Evolutionary conservation across 1,140 invertebrate genomes (phyloP), one percentile per base, ranked within the genome.

Genomic region (Aphis craccivora): DNA sequence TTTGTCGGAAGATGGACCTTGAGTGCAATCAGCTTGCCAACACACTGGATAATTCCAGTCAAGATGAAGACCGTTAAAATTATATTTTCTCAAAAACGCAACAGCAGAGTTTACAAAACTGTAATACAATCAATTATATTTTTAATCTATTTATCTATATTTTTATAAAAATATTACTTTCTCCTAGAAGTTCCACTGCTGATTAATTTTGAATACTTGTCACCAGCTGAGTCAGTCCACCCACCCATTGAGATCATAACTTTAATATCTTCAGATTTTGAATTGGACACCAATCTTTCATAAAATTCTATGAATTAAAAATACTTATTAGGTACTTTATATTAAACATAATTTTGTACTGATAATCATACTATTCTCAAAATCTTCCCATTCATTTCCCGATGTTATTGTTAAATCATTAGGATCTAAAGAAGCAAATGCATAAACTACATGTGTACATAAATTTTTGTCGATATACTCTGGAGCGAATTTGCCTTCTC

Each of bases 11-110:
- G 96, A 95, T 0, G 97, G 97, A 18, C 98, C 98, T 94, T 97
- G 97, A 35, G 96, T 97, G 95, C 98, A 99, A 94, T 98, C 97
- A 94, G 97, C 98, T 94, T 98, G 98, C 98, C 98, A 98, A 94
- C 98, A 99, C 86, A 97, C 97, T 0, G 98, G 98, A 95, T 98
- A 99, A 95, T 98, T 98, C 98, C 98, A 99, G 94, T 98, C 98
- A 8, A 99, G 94, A 94, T 98, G 98, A 0, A 99, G 95, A 35
- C 98, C 98, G 93, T 97, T 96, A 94, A 99, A 98, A 53, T 97
- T 96, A 94, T 98, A 96, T 91, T 96, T 96, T 25, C 96, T 96
- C 14, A 99, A 94, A 94, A 98, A 98, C 30, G 96, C 95, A 0
- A 97, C 95, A 2, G 96, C 95, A 53, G 96, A 96, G 0, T 96